Conservation (phyloP, 2,797 vertebrate genomes). For the Chiloscyllium punctatum region DNA sequence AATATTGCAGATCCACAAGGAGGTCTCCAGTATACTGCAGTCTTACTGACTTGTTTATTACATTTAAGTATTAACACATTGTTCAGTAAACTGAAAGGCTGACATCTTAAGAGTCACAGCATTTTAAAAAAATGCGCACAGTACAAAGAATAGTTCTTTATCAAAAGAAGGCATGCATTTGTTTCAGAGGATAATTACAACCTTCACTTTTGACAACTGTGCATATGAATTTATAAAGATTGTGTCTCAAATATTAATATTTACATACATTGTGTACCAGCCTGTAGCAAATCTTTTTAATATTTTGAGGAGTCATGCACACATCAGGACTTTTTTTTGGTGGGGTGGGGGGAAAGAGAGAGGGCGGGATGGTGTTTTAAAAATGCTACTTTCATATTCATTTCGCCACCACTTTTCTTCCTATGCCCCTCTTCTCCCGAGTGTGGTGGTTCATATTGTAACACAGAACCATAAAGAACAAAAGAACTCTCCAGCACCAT, state of each 20-base stretch:
- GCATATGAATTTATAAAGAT: constrained; percentile 5
- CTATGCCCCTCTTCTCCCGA: background rate
- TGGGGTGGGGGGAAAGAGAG: background rate
- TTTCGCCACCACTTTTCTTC: background rate
- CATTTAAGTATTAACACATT: constrained; percentile 22
- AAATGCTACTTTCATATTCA: background rate
- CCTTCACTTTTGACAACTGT: constrained; percentile 29
- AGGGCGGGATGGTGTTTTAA: background rate
- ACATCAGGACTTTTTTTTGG: background rate
- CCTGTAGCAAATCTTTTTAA: background rate
- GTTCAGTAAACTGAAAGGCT: background rate
- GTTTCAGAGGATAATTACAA: constrained; percentile 29
- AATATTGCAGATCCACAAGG: background rate
- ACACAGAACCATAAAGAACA: too few relatives aligned
- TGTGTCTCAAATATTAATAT: constrained; percentile 32
- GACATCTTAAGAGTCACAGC: background rate
- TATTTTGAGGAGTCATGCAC: background rate
- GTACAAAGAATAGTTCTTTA: constrained; percentile 10
- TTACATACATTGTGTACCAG: background rate
- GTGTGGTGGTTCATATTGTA: background rate
- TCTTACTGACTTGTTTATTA: constrained; percentile 35
- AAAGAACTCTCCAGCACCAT: background rate
- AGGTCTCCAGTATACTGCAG: background rate
- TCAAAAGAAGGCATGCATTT: constrained; percentile 22
- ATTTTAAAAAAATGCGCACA: constrained; percentile 13